phyloP scores from a whole-genome alignment of 2,797 vertebrate genomes.

The Trematomus bernacchii region DNA sequence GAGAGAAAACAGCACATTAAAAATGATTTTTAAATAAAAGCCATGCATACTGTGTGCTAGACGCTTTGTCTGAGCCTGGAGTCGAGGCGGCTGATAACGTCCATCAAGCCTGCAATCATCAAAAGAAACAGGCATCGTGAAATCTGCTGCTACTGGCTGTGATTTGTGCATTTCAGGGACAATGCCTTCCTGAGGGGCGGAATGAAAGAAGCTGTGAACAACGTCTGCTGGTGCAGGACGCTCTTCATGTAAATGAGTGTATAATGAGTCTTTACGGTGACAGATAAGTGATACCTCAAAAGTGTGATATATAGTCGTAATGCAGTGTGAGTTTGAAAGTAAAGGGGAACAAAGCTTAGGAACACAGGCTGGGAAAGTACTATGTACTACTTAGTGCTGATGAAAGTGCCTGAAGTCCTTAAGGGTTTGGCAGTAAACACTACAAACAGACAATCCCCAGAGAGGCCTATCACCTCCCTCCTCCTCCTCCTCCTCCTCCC shows the following conservation, averaged over 20 bases:
- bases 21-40: conserved; percentile 75
- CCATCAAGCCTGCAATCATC: conserved; percentile 74
- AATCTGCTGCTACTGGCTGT: conserved; percentile 49
- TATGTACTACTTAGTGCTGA: conserved; percentile 69
- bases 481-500: conserved; percentile 26
- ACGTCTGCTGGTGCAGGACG: conserved; percentile 35
- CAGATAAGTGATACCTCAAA: conserved; percentile 48
- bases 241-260: conserved; percentile 58
- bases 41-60: conserved; percentile 53
- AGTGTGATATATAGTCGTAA: conserved; percentile 44
- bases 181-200: conserved; percentile 50
- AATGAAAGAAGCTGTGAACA: conserved; percentile 48
- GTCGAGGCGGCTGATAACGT: conserved; percentile 69
- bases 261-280: conserved; percentile 47
- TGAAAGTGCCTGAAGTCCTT: conserved; percentile 78
- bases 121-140: conserved; percentile 60
- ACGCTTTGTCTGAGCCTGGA: conserved; percentile 76
- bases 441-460: conserved; percentile 79
- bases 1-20: conserved; percentile 74
- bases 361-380: conserved; percentile 52
- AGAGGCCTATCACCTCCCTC: conserved; percentile 57
- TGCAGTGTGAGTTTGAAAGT: conserved; percentile 30
- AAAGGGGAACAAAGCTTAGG: conserved; percentile 56
- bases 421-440: conserved; percentile 78
- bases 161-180: conserved; percentile 66